phyloP scores from a whole-genome alignment of 1,140 invertebrate genomes.

The Zaprionus gabonicus region DNA sequence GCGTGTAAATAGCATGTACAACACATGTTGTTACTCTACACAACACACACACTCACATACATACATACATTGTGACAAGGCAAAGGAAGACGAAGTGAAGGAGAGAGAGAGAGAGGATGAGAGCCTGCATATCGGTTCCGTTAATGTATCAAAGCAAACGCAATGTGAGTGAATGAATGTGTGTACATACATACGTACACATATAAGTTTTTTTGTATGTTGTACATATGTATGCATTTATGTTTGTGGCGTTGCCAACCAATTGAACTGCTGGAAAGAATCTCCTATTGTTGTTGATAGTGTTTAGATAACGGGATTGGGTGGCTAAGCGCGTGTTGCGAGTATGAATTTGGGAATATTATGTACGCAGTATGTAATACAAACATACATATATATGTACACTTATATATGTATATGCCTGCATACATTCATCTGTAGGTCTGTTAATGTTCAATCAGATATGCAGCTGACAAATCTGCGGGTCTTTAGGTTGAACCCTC shows the following conservation, averaged over 20 bases:
- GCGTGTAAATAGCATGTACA: slow-evolving; percentile 79
- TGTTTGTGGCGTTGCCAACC: background rate
- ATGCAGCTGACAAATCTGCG: background rate
- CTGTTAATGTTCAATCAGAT: slow-evolving; percentile 1
- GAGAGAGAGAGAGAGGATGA: background rate
- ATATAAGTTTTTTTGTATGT: too few relatives aligned
- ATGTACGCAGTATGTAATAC: background rate
- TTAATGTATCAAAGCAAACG: slow-evolving; percentile 2
- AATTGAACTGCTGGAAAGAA: background rate
- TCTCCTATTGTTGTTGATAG: background rate
- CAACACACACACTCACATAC: background rate
- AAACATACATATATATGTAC: too few relatives aligned
- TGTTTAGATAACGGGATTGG: background rate
- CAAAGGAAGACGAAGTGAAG: background rate
- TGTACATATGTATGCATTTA: background rate
- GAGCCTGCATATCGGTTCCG: slow-evolving; percentile 47
- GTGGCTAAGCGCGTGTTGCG: background rate
- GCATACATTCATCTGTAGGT: background rate
- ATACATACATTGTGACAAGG: background rate
- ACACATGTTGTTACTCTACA: slow-evolving; percentile 44
- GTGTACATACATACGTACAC: background rate
- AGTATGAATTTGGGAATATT: background rate
- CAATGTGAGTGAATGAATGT: background rate
- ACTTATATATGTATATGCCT: too few relatives aligned
- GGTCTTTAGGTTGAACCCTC: background rate